Percentiles rank a stretch among this genome's conserved stretches.
These are phyloP conservation scores for Uria lomvia DNA, from an alignment of 2,113 vertebrate species.

Conservation along the genomic window DNA sequence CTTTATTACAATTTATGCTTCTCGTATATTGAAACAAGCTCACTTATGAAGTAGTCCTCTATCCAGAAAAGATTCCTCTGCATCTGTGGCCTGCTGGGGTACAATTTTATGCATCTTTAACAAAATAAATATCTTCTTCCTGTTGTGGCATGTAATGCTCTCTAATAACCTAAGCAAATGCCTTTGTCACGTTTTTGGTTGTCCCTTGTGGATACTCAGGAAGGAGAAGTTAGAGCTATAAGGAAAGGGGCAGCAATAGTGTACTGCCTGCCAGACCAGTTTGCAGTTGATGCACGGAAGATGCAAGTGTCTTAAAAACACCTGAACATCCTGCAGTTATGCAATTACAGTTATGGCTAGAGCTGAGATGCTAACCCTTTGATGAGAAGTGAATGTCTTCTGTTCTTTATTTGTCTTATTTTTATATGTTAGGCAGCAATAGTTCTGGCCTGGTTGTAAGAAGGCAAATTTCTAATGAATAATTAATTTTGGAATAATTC, in stretches of 20 bases:
- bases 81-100: not conserved
- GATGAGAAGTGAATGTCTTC: not conserved
- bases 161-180: not conserved
- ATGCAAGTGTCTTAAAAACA: not conserved
- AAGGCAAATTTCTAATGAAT: not conserved
- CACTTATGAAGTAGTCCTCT: not conserved
- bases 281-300: not conserved
- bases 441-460: not conserved
- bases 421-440: not conserved
- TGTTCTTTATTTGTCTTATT: not conserved
- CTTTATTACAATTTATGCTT: not conserved
- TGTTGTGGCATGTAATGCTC: not conserved
- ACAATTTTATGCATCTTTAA: not conserved
- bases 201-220: not conserved
- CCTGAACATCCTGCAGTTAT: fast-evolving
- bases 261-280: not conserved
- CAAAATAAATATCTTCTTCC: not conserved
- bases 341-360: no score
- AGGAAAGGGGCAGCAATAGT: not conserved
- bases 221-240: not conserved
- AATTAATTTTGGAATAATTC: not conserved
- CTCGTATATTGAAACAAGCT: not conserved
- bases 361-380: not conserved
- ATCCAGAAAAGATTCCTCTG: not conserved
- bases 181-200: not conserved